Base-by-base conservation (phyloP, 2,888 invertebrate genomes). In the Agrotis clavis region DNA sequence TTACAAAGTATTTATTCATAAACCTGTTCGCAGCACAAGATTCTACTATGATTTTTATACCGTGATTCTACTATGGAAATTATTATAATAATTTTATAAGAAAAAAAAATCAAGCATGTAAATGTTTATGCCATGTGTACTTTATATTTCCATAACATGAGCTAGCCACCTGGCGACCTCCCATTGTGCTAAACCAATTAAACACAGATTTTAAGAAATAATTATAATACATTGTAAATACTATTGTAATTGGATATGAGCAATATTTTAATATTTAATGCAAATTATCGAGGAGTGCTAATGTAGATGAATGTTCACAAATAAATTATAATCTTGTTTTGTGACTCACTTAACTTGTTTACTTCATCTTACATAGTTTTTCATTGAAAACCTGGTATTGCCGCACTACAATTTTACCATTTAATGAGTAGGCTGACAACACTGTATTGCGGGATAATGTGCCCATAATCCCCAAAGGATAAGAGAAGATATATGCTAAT, bases 331-430 rank as follows among this genome's bases (percentile, higher is more conserved):
- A 75, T 82, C 81, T 76, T 65, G 81, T 78, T 66, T 41, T 48
- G 53, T 84, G 81, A 81, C 50, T 86, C 74, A 83, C 45, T 16
- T 47, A 4, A 62, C 77, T 67, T 77, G 75, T 82, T 75, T 85
- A 82, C 75, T 71, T 53, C 56, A 61, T 73, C 56, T 56, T 54
- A 68, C 11, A 41, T 48, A 57, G 11, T 57, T 63, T 64, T 53
- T 35, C 0, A 35, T 41, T 41, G 0, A 41, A 11, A 9, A 11
- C 41, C 11, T 41, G 41, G 41, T 41, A 41, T 41, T 41, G 41
- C 41, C 1, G 41, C 11, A 41, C 2, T 41, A 41, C 1, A 11
- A 41, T 41, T 41, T 41, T 41, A 11, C 9, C 11, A 5, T 41
- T 41, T 11, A 35, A 35, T 35, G 41, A 9, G 41, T 41, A 41